Percentiles rank a stretch among this genome's conserved stretches.
These are phyloP conservation scores for Oopsacas minuta DNA, from an alignment of 37 sponge, comb jelly and placozoan genomes.

Conservation along the genomic window DNA sequence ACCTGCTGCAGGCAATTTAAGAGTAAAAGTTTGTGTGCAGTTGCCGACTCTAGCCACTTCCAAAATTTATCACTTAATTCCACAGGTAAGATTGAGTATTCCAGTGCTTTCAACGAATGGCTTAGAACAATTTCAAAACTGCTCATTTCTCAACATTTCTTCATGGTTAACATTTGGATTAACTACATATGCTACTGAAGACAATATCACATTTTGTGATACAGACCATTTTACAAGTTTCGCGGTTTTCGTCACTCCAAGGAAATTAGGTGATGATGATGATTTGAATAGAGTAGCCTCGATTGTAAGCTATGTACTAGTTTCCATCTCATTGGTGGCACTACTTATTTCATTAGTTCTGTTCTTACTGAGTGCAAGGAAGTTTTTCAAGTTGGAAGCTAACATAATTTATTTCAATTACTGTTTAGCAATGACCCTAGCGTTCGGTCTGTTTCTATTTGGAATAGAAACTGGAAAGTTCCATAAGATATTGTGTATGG, in stretches of 20 bases:
- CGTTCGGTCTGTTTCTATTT: conserved; percentile 7
- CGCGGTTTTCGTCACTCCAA: not conserved
- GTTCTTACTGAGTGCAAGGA: not conserved
- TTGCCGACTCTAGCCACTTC: too few species aligned
- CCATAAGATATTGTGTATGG: not conserved
- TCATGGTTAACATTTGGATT: not conserved
- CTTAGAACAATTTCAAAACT: not conserved
- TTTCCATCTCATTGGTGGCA: not conserved
- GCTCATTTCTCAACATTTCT: not conserved
- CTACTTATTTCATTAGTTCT: not conserved
- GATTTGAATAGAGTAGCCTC: not conserved
- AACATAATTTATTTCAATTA: conserved; percentile 2
- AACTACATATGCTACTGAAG: not conserved
- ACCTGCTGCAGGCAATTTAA: too few species aligned
- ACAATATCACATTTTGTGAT: not conserved
- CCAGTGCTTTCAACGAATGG: not conserved
- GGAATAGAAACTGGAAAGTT: not conserved
- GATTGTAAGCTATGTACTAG: not conserved
- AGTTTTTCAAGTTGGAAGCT: not conserved
- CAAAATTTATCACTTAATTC: not conserved
- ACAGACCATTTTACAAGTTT: conserved; percentile 15
- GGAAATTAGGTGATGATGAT: not conserved
- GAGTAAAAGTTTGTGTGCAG: too few species aligned
- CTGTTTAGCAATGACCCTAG: not conserved
- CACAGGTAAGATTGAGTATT: not conserved